Evolutionary conservation across 2,888 invertebrate genomes (phyloP).

Genomic region (Tinea semifulvella): DNA sequence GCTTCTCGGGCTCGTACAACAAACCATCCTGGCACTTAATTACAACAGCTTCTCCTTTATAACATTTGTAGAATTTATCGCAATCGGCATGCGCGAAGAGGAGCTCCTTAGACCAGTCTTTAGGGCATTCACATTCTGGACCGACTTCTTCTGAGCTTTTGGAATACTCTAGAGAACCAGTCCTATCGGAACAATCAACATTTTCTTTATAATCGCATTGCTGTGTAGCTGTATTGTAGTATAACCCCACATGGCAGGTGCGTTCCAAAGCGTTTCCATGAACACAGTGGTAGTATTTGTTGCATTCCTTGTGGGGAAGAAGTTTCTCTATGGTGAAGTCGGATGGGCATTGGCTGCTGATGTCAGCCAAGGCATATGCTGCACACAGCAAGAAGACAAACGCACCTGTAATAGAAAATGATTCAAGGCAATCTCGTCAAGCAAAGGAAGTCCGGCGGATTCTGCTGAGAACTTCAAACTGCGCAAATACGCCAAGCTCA

Average conservation of each 20-base stretch:
- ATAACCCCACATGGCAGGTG: conserved; percentile 61
- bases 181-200: conserved; percentile 64
- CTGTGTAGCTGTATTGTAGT: conserved; percentile 60
- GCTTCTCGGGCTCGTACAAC: conserved; percentile 50
- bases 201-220: conserved; percentile 70
- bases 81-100: conserved; percentile 21
- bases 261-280: conserved; percentile 68
- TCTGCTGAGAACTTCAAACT: too few species aligned
- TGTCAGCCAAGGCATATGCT: conserved; percentile 26
- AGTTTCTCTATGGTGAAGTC: conserved; percentile 55
- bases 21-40: conserved; percentile 60
- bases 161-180: conserved; percentile 25
- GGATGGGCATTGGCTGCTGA: conserved; percentile 33
- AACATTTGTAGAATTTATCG: conserved; percentile 51
- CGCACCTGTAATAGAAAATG: conserved; percentile 28
- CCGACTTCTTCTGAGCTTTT: background rate
- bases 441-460: too few species aligned
- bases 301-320: conserved; percentile 64
- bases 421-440: too few species aligned
- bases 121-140: background rate
- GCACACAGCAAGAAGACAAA: conserved; percentile 22
- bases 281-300: conserved; percentile 73
- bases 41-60: conserved; percentile 62
- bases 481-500: too few species aligned
- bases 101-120: background rate